Evolutionary conservation across 2,888 invertebrate genomes (phyloP), one percentile per base, ranked within the genome.

Genomic region (Tetanocera ferruginea): DNA sequence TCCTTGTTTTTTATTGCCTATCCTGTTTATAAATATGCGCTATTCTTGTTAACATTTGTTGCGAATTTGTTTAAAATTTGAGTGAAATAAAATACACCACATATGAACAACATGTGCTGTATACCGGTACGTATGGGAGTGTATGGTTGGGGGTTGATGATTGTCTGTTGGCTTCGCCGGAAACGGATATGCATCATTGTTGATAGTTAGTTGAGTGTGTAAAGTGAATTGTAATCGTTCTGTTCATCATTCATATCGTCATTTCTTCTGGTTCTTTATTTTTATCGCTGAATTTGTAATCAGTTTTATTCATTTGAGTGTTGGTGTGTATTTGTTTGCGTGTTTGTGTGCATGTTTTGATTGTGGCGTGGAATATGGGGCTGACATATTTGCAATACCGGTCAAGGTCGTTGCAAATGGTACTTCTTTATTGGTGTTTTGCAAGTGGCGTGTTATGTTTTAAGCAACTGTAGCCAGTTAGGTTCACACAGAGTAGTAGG

Each of bases 151-250:
- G 25, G 17, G 52, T 52, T 52, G 43, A 43, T 43, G 28, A 37
- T 37, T n/a, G 52, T 31, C 6, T 25, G 60, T 31, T n/a, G 57
- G 51, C 5, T n/a, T 31, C n/a, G 71, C 37, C 57, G 67, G 69
- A 74, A 73, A 60, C 51, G 77, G 60, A 73, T 67, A 67, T 66
- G 52, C 57, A 73, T 67, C 57, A 73, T 76, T 67, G 72, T 57
- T 64, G 17, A 72, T 70, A 19, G 69, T 28, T 55, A 62, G 67
- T 73, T 73, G 69, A 76, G 71, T 67, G 67, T 76, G 71, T 76
- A 64, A 72, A 76, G 67, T 76, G 67, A 75, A 37, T n/a, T 75
- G 67, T 67, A 67, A 67, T 66, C 49, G 37, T 75, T 17, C 52
- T 55, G 66, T 55, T 75, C 51, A 43, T 43, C 43, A 43, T 43